These are phyloP conservation scores for Eulemur mongoz DNA, from an alignment of 2,797 vertebrate species.

Conservation along the genomic window DNA sequence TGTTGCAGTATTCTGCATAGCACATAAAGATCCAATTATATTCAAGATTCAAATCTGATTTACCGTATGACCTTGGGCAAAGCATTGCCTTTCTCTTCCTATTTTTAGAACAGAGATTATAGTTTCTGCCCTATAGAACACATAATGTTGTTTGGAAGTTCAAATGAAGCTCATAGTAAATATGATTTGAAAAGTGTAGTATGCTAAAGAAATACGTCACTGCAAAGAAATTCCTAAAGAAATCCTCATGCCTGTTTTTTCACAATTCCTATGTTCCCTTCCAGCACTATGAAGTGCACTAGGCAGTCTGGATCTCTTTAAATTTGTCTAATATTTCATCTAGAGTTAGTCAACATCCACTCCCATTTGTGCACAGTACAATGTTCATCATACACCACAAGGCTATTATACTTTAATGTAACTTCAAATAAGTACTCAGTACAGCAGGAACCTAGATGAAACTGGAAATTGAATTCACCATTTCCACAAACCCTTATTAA, in stretches of 20 bases:
- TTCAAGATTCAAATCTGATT: conserved; percentile 28
- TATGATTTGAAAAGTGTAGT: not conserved
- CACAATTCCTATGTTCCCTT: not conserved
- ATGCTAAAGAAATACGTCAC: not conserved
- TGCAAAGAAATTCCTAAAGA: not conserved
- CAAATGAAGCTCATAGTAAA: not conserved
- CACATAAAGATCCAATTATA: not conserved
- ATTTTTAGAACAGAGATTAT: not conserved
- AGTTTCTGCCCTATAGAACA: not conserved
- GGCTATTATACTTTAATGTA: not conserved
- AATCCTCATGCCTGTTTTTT: not conserved
- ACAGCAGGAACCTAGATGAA: not conserved
- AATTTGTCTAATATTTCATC: not conserved
- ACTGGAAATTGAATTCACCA: conserved; percentile 11
- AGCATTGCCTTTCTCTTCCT: not conserved
- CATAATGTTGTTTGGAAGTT: not conserved
- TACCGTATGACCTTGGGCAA: not conserved
- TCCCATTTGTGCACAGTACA: not conserved
- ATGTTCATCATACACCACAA: not conserved
- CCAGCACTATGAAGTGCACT: not conserved
- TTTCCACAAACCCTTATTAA: conserved; percentile 35
- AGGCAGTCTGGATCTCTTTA: not conserved
- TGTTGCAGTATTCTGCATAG: not conserved
- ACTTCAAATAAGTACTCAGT: conserved; percentile 33
- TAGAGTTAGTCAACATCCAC: not conserved